Evolutionary conservation across 2,797 vertebrate species (phyloP).

Genomic region (Anniella stebbinsi): DNA sequence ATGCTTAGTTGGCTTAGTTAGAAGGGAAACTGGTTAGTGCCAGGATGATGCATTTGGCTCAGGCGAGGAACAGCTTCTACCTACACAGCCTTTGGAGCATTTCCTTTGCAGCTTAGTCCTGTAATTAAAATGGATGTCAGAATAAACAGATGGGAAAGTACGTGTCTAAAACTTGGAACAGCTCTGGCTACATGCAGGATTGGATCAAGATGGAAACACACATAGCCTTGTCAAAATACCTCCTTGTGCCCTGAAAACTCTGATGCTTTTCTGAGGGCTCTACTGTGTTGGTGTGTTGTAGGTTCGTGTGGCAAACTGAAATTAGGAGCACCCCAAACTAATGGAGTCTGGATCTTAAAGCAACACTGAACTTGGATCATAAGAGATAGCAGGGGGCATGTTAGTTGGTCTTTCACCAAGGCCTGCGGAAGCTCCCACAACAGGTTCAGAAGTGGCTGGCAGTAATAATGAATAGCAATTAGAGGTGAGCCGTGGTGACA

Average conservation of each 20-base stretch:
- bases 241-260: constrained; percentile 25
- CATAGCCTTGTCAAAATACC: constrained; percentile 56
- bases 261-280: not conserved
- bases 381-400: constrained; percentile 30
- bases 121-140: not conserved
- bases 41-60: constrained; percentile 35
- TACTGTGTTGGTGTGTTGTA: not conserved
- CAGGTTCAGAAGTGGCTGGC: constrained; percentile 33
- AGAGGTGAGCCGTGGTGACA: constrained; percentile 4
- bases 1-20: constrained; percentile 3
- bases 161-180: not conserved
- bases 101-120: constrained; percentile 41
- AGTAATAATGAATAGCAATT: constrained; percentile 52
- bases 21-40: constrained; percentile 58
- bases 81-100: constrained; percentile 14
- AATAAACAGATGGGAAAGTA: constrained; percentile 16
- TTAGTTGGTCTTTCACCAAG: constrained; percentile 29
- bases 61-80: constrained; percentile 44
- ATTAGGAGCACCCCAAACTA: constrained; percentile 47
- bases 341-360: constrained; percentile 32
- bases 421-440: constrained; percentile 30
- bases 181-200: constrained; percentile 36
- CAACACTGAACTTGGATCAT: constrained; percentile 24
- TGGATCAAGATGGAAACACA: constrained; percentile 46
- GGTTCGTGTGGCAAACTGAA: constrained; percentile 40